Conservation (phyloP, 2,888 invertebrate species). For the Meiosimyza platycephala region DNA sequence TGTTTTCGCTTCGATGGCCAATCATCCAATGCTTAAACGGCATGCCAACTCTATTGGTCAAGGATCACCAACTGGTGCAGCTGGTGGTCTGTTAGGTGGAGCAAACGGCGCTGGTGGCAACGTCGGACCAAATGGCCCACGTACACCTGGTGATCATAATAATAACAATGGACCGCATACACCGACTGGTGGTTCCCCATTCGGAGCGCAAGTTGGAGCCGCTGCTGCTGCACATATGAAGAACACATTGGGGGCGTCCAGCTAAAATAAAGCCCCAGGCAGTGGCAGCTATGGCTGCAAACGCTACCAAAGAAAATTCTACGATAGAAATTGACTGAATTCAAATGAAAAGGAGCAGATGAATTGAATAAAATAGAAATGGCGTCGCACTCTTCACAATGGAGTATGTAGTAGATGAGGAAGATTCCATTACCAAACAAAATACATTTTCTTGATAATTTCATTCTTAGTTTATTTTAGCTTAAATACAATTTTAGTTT, state of each 20-base stretch:
- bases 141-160: conserved; percentile 65
- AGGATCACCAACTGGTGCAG: conserved; percentile 61
- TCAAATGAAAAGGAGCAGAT: conserved; percentile 38
- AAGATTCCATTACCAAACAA: conserved; percentile 10
- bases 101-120: conserved; percentile 53
- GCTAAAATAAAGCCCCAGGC: conserved; percentile 66
- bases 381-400: conserved; percentile 23
- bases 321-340: conserved; percentile 57
- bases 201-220: conserved; percentile 58
- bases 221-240: conserved; percentile 66
- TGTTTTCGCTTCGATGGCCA: conserved; percentile 95
- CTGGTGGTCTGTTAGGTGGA: conserved; percentile 52
- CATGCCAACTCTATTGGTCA: conserved; percentile 65
- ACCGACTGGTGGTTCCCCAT: conserved; percentile 60
- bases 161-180: conserved; percentile 64
- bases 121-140: conserved; percentile 58
- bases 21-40: conserved; percentile 76
- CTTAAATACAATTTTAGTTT: conserved; percentile 12
- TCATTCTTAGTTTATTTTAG: conserved; percentile 1
- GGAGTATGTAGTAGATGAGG: background rate
- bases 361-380: conserved; percentile 26
- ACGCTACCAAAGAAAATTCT: conserved; percentile 67
- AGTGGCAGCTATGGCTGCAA: conserved; percentile 53
- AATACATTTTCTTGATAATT: conserved; percentile 10
- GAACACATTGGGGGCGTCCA: conserved; percentile 65